A percentile compares a stretch with the other conserved stretches of the same genome.
Evolutionary conservation across 2,888 invertebrate genomes (phyloP).

Genomic region (Congeria kusceri): DNA sequence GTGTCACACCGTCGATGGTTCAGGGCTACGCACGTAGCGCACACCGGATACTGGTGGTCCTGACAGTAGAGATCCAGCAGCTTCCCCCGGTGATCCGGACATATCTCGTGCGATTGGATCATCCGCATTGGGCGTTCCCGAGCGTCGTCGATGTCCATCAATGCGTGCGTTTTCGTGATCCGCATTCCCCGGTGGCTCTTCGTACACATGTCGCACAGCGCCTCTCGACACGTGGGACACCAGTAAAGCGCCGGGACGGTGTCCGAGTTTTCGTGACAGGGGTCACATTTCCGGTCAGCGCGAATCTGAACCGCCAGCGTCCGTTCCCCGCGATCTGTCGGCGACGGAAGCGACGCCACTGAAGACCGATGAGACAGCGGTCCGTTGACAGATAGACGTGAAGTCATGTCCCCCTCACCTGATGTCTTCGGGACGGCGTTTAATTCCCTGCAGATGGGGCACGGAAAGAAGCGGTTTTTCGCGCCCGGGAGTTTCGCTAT

Average conservation of each 20-base stretch:
- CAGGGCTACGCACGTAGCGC: conserved; percentile 55
- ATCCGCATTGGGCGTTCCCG: conserved; percentile 41
- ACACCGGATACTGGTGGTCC: conserved; percentile 55
- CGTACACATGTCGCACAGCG: conserved; percentile 59
- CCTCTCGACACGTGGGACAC: conserved; percentile 61
- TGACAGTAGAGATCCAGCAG: conserved; percentile 59
- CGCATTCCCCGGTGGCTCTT: conserved; percentile 64
- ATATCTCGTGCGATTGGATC: conserved; percentile 52
- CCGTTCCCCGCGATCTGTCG: conserved; percentile 23
- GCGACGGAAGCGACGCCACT: conserved; percentile 28
- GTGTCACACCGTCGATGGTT: conserved; percentile 58
- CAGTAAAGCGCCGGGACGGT: conserved; percentile 50
- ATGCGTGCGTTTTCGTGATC: conserved; percentile 55
- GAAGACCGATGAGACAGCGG: conserved; percentile 50
- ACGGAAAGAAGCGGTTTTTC: conserved; percentile 55
- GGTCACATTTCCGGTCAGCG: conserved; percentile 49
- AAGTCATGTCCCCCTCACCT: conserved; percentile 14
- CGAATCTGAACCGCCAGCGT: conserved; percentile 45
- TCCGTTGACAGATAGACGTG: not conserved
- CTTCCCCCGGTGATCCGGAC: conserved; percentile 60
- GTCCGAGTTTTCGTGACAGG: conserved; percentile 57
- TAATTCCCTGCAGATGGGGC: conserved; percentile 56
- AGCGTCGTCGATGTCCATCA: conserved; percentile 60
- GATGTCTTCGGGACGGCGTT: conserved; percentile 40
- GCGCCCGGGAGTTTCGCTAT: conserved; percentile 56